Conservation (phyloP, 2,797 vertebrate genomes). For the Echiichthys vipera region DNA sequence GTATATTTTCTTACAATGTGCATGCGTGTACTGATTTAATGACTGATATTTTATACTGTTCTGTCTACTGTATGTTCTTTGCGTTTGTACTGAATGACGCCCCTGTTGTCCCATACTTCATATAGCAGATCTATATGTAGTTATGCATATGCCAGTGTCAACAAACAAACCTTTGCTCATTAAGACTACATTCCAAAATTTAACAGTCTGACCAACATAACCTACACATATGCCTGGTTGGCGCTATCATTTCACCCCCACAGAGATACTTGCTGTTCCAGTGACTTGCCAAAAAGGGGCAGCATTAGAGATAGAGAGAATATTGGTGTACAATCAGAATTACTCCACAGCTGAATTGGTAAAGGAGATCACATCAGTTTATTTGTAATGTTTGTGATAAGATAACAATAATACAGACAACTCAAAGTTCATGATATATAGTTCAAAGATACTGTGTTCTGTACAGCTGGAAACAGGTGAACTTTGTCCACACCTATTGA, state of each 20-base stretch:
- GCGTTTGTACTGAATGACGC: background rate
- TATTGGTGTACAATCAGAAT: background rate
- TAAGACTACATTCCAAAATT: background rate
- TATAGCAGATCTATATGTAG: background rate
- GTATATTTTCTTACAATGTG: background rate
- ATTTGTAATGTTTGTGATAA: slow-evolving; percentile 25
- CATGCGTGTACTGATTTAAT: background rate
- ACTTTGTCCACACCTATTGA: background rate
- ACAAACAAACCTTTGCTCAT: background rate
- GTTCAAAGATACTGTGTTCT: slow-evolving; percentile 7
- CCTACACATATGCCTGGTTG: background rate
- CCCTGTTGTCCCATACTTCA: background rate
- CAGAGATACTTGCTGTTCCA: slow-evolving; percentile 1
- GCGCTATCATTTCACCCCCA: background rate
- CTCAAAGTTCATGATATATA: slow-evolving; percentile 22
- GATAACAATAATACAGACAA: slow-evolving; percentile 25
- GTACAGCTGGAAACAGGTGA: background rate
- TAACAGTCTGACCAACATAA: background rate
- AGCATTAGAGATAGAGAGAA: background rate
- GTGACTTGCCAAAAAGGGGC: background rate
- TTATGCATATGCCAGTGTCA: background rate
- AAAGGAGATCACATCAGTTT: background rate
- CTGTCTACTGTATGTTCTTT: background rate
- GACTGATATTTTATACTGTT: background rate
- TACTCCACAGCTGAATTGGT: background rate